These are phyloP conservation scores for Dryobates pubescens DNA, from an alignment of 2,797 vertebrate species.

Conservation along the genomic window DNA sequence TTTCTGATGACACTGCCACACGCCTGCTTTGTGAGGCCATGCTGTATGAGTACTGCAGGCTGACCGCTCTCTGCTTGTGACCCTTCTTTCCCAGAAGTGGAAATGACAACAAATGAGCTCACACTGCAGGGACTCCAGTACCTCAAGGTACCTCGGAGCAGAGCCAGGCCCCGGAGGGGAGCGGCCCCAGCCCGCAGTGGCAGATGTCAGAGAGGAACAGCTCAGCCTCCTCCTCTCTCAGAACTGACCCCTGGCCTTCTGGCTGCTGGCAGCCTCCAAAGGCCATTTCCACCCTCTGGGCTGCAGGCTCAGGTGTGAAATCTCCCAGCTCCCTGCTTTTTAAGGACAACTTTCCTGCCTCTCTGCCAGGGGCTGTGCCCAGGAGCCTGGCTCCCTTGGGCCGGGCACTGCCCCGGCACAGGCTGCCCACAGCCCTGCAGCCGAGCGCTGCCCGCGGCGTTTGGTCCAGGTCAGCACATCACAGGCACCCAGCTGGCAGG, in stretches of 20 bases:
- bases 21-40: background rate
- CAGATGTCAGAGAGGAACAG: background rate
- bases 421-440: accelerated
- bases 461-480: background rate
- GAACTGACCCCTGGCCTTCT: background rate
- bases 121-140: background rate
- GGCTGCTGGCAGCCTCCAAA: background rate
- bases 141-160: conserved; percentile 16
- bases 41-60: background rate
- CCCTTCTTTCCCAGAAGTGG: conserved; percentile 22
- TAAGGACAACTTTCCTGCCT: background rate
- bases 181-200: accelerated
- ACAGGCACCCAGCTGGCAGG: accelerated
- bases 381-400: accelerated
- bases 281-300: background rate
- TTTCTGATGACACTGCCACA: conserved; percentile 17
- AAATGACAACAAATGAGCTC: conserved; percentile 60
- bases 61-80: conserved; percentile 15
- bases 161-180: background rate
- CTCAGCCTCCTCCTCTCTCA: background rate
- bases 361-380: accelerated
- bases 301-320: background rate
- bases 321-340: background rate
- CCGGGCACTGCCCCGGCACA: accelerated
- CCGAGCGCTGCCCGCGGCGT: accelerated